Evolutionary conservation across 2,888 invertebrate genomes (phyloP).

Genomic region (Chymomyza caudatula): DNA sequence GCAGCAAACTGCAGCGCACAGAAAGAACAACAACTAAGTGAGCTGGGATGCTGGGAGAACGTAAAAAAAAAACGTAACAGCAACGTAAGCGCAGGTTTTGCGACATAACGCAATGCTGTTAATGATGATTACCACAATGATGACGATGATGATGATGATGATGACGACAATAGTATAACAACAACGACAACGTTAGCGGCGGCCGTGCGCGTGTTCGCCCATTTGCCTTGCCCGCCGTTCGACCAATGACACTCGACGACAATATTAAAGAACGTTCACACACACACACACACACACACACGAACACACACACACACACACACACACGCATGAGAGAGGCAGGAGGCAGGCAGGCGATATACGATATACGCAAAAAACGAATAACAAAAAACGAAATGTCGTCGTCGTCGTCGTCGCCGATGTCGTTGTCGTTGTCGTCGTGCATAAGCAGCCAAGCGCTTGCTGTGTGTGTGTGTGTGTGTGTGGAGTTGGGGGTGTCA

Average conservation of each 20-base stretch:
- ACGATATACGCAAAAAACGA: constrained; percentile 52
- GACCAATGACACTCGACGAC: constrained; percentile 78
- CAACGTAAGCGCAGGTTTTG: too few relatives aligned
- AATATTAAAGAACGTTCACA: constrained; percentile 68
- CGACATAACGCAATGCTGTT: too few relatives aligned
- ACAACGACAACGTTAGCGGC: constrained; percentile 18
- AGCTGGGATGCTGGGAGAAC: constrained; percentile 22
- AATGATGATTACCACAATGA: too few relatives aligned
- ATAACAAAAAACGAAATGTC: constrained; percentile 64
- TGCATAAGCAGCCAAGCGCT: constrained; percentile 28
- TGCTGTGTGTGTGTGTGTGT: background rate
- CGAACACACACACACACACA: background rate
- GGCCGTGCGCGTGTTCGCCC: constrained; percentile 27
- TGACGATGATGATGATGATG: too few relatives aligned
- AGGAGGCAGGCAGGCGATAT: background rate
- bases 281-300: constrained; percentile 17
- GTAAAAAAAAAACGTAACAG: constrained; percentile 5
- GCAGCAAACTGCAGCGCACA: constrained; percentile 5
- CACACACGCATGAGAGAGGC: constrained; percentile 9
- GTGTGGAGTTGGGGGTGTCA: background rate
- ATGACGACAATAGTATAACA: constrained; percentile 8
- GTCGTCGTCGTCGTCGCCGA: constrained; percentile 39
- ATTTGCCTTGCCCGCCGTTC: constrained; percentile 45
- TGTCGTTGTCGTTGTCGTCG: constrained; percentile 29
- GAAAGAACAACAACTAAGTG: constrained; percentile 9